Conservation (phyloP, 2,888 invertebrate species). For the Chaetoderma sp. region DNA sequence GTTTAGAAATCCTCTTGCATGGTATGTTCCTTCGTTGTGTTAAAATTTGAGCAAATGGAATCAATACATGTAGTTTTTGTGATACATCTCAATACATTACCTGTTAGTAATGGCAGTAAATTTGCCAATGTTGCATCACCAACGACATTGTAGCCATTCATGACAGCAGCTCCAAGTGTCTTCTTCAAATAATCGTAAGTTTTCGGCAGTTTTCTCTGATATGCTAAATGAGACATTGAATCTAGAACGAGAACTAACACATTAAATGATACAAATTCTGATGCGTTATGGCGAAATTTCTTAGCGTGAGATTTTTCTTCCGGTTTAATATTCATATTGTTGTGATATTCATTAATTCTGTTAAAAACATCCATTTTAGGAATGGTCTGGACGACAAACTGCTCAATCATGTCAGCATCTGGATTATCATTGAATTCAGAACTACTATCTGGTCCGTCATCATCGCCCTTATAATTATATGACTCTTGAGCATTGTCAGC, state of each 20-base stretch:
- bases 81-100: too few species aligned
- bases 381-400: slow-evolving; percentile 56
- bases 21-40: too few species aligned
- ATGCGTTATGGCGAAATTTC: too few species aligned
- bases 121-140: slow-evolving; percentile 63
- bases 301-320: not conserved
- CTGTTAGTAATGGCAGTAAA: slow-evolving; percentile 61
- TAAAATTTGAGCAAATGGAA: too few species aligned
- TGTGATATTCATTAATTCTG: slow-evolving; percentile 30
- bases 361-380: slow-evolving; percentile 50
- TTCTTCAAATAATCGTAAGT: slow-evolving; percentile 52
- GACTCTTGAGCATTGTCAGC: too few species aligned
- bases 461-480: too few species aligned
- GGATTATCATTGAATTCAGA: slow-evolving; percentile 14
- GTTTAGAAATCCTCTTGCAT: too few species aligned
- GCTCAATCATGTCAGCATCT: slow-evolving; percentile 60
- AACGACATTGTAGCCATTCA: slow-evolving; percentile 64
- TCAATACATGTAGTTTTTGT: too few species aligned
- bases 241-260: slow-evolving; percentile 61
- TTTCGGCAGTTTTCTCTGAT: slow-evolving; percentile 55
- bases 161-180: slow-evolving; percentile 45
- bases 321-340: not conserved
- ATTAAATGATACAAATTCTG: too few species aligned
- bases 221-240: slow-evolving; percentile 60
- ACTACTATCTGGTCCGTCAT: too few species aligned